These are phyloP conservation scores for Lasioglossum lativentre DNA, from an alignment of 2,888 invertebrate genomes.

Conservation along the genomic window DNA sequence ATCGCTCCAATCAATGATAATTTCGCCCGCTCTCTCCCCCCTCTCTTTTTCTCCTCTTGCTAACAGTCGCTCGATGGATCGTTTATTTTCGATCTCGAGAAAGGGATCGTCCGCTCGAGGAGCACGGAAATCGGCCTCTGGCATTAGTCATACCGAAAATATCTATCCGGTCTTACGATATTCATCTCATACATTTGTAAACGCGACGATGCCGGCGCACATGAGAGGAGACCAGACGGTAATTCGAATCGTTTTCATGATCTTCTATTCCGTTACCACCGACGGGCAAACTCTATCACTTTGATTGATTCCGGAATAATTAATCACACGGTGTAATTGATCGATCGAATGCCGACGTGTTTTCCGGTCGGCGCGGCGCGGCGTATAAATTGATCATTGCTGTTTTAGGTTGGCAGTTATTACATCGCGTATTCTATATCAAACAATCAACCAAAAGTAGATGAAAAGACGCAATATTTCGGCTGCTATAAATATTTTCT, in stretches of 20 bases:
- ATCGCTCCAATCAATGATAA: neutral
- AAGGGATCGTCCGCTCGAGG: neutral
- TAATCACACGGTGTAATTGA: neutral
- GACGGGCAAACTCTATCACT: neutral
- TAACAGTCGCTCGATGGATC: neutral
- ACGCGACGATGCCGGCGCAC: neutral
- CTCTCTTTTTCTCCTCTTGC: neutral
- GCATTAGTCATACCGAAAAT: neutral
- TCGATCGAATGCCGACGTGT: neutral
- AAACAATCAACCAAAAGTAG: conserved; percentile 48
- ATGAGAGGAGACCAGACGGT: neutral
- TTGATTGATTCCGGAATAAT: neutral
- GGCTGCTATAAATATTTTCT: conserved; percentile 69
- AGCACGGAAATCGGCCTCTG: neutral
- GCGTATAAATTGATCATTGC: neutral
- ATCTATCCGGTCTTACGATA: neutral
- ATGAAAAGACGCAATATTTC: conserved; percentile 74
- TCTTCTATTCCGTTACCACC: neutral
- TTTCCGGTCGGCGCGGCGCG: neutral
- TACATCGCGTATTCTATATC: neutral
- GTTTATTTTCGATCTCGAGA: neutral
- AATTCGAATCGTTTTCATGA: conserved; percentile 3
- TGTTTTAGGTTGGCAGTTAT: neutral
- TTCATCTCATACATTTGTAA: neutral
- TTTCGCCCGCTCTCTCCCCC: neutral